Evolutionary conservation across 2,113 vertebrate species (phyloP).

Genomic region (Cottus gobio): DNA sequence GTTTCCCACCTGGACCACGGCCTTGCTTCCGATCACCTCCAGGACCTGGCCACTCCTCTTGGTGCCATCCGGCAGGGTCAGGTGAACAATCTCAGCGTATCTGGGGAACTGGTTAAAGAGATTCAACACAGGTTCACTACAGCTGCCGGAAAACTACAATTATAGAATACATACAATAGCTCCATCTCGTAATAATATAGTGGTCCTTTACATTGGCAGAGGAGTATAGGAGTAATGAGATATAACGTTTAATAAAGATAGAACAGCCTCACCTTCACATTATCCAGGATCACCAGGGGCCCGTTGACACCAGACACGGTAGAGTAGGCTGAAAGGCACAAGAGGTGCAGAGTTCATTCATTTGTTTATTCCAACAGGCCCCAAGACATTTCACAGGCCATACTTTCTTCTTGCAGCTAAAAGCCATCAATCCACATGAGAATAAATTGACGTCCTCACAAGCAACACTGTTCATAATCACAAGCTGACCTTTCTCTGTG

Average conservation of each 20-base stretch:
- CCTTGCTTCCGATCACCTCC: constrained; percentile 86
- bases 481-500: constrained; percentile 71
- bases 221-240: neutral
- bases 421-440: constrained; percentile 48
- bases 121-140: neutral
- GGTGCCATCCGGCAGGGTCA: constrained; percentile 86
- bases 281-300: constrained; percentile 87
- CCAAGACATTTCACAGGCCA: constrained; percentile 9
- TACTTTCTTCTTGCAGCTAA: constrained; percentile 17
- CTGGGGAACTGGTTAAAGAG: constrained; percentile 79
- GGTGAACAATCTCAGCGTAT: constrained; percentile 88
- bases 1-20: constrained; percentile 84
- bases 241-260: neutral
- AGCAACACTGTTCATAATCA: constrained; percentile 56
- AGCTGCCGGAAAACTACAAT: neutral
- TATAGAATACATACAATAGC: neutral
- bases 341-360: constrained; percentile 16
- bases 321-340: constrained; percentile 81
- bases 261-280: constrained; percentile 83
- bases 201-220: neutral
- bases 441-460: constrained; percentile 31
- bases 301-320: constrained; percentile 88
- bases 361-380: constrained; percentile 9
- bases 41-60: constrained; percentile 86
- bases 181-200: neutral